phyloP scores from a whole-genome alignment of 2,113 vertebrate species.

The Brachyhypopomus occidentalis region DNA sequence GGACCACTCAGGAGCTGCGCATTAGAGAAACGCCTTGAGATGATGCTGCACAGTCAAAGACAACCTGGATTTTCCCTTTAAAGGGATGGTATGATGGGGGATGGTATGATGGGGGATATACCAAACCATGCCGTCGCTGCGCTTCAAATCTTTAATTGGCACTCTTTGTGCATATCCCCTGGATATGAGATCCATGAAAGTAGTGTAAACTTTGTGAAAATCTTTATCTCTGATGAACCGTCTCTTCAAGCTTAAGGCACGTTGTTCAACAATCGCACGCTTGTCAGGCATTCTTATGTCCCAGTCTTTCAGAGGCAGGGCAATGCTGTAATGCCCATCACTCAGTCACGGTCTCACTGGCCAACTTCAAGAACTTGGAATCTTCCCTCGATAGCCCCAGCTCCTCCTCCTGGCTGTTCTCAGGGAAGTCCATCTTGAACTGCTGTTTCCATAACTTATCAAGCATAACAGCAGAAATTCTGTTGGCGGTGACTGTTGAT shows the following conservation, averaged over 20 bases:
- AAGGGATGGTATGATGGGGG: too few species aligned
- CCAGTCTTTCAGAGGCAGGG: conserved; percentile 26
- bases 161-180: conserved; percentile 30
- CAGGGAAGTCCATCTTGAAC: conserved; percentile 42
- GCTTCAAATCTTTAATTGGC: not conserved
- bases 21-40: too few species aligned
- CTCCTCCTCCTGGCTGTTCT: conserved; percentile 7
- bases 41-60: too few species aligned
- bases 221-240: not conserved
- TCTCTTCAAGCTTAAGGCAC: conserved; percentile 15
- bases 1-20: too few species aligned
- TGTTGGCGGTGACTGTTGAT: conserved; percentile 9
- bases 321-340: conserved; percentile 38
- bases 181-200: conserved; percentile 33
- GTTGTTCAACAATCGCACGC: conserved; percentile 19
- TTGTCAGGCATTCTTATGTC: conserved; percentile 21
- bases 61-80: too few species aligned
- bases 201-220: conserved; percentile 28
- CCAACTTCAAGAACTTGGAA: conserved; percentile 18
- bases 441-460: conserved; percentile 34
- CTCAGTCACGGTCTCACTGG: not conserved
- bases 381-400: conserved; percentile 29
- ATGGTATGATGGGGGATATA: too few species aligned
- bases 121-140: too few species aligned
- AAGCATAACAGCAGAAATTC: conserved; percentile 26